Evolutionary conservation across 2,888 invertebrate species (phyloP).

Genomic region (Drosophila monieri): DNA sequence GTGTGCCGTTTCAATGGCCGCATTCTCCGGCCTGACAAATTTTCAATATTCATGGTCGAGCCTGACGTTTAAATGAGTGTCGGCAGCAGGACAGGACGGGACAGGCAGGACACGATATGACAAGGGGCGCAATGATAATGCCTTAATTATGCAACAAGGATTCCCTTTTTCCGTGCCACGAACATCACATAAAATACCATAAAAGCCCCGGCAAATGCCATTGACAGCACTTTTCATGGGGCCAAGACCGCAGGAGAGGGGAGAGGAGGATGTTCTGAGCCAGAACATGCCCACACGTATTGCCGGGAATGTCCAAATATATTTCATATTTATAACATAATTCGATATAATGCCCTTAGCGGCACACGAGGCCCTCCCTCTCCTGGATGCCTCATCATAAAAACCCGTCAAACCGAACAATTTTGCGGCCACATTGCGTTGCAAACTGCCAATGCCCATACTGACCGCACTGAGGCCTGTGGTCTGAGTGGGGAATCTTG

Average conservation of each 20-base stretch:
- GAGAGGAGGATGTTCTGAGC: conserved; percentile 5
- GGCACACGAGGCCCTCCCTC: conserved; percentile 32
- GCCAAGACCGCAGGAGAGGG: conserved; percentile 5
- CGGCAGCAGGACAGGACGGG: conserved; percentile 5
- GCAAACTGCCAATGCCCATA: conserved; percentile 54
- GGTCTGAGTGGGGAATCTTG: conserved; percentile 18
- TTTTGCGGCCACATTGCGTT: conserved; percentile 69
- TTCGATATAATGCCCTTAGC: conserved; percentile 71
- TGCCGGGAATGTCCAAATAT: conserved; percentile 49
- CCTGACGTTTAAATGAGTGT: conserved; percentile 27
- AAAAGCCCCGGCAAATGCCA: conserved; percentile 55
- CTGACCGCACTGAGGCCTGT: conserved; percentile 52
- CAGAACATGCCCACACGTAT: conserved; percentile 58
- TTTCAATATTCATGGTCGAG: conserved; percentile 36
- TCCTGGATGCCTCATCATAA: conserved; percentile 49
- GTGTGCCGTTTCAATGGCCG: conserved; percentile 7
- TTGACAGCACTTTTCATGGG: conserved; percentile 46
- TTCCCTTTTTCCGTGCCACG: conserved; percentile 47
- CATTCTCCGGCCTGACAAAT: conserved; percentile 10
- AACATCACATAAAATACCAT: conserved; percentile 51
- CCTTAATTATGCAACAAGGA: conserved; percentile 52
- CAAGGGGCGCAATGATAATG: conserved; percentile 36
- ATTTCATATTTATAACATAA: conserved; percentile 77
- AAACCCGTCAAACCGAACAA: conserved; percentile 67
- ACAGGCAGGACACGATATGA: conserved; percentile 8